phyloP scores from a whole-genome alignment of 2,113 vertebrate genomes.

The Accipiter cooperii region DNA sequence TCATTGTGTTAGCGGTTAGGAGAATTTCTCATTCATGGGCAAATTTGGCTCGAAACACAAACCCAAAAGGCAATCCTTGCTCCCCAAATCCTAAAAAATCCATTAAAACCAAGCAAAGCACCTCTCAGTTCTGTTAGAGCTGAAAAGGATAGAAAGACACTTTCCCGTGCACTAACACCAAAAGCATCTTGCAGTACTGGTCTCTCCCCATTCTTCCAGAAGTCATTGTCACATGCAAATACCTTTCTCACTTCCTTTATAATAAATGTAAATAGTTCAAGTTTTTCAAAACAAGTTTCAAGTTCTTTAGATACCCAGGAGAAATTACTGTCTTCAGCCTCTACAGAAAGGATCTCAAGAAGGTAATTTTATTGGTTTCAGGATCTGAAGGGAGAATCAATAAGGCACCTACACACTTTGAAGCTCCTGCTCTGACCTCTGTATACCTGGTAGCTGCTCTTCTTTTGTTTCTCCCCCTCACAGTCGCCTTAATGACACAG shows the following conservation, averaged over 20 bases:
- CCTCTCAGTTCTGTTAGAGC: not conserved
- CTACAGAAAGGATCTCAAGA: not conserved
- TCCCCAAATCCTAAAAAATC: not conserved
- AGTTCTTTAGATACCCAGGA: not conserved
- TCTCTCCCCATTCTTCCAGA: not conserved
- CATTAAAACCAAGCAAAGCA: not conserved
- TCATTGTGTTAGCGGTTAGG: not conserved
- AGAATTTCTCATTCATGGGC: not conserved
- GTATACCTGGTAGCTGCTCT: not conserved
- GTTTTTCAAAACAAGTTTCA: not conserved
- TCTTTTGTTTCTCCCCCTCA: not conserved
- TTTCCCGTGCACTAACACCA: not conserved
- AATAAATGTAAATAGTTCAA: not conserved
- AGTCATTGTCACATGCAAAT: not conserved
- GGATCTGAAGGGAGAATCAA: not conserved
- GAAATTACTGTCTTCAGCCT: not conserved
- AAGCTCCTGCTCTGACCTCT: not conserved
- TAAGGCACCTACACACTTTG: not conserved
- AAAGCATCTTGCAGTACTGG: not conserved
- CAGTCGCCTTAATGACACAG: not conserved
- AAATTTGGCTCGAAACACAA: not conserved
- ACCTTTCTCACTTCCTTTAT: not conserved
- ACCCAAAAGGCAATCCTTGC: not conserved
- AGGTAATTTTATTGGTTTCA: not conserved
- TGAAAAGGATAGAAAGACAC: not conserved